These are phyloP conservation scores for Zoanthus gigantus DNA, from an alignment of 92 coral and sea anemone genomes.

Conservation along the genomic window DNA sequence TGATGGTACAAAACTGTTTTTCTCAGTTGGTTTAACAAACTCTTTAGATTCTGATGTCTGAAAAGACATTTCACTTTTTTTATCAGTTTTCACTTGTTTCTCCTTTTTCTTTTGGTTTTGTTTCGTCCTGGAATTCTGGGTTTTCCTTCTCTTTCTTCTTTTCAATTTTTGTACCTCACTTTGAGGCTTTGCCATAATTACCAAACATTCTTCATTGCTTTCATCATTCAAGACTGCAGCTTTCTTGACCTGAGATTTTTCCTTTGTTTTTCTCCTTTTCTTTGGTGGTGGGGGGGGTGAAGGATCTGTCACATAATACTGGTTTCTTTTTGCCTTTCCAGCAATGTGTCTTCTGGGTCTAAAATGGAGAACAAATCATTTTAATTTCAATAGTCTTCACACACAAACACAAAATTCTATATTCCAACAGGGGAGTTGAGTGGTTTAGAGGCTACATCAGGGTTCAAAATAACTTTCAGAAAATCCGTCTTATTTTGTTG, in stretches of 20 bases:
- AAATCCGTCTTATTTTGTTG: no score
- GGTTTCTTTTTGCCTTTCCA: conserved; percentile 41
- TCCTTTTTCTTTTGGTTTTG: neutral
- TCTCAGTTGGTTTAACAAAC: neutral
- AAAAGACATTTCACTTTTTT: neutral
- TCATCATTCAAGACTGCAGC: neutral
- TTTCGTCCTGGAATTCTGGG: neutral
- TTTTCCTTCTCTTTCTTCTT: neutral
- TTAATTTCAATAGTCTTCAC: no score
- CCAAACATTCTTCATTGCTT: neutral
- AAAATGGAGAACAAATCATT: neutral
- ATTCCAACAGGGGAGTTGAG: no score
- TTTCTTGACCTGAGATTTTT: neutral
- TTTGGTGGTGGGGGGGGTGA: conserved; percentile 33
- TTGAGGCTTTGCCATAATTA: neutral
- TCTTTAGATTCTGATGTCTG: neutral
- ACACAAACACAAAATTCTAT: no score
- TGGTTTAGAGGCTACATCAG: no score
- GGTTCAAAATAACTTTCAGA: no score
- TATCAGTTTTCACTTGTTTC: neutral
- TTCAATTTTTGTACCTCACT: neutral
- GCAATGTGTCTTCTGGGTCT: conserved; percentile 4
- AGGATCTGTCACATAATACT: conserved; percentile 33
- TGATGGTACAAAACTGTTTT: neutral
- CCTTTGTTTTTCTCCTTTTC: conserved; percentile 8